These are phyloP conservation scores for Vimba vimba DNA, from an alignment of 2,113 vertebrate genomes.

Conservation along the genomic window DNA sequence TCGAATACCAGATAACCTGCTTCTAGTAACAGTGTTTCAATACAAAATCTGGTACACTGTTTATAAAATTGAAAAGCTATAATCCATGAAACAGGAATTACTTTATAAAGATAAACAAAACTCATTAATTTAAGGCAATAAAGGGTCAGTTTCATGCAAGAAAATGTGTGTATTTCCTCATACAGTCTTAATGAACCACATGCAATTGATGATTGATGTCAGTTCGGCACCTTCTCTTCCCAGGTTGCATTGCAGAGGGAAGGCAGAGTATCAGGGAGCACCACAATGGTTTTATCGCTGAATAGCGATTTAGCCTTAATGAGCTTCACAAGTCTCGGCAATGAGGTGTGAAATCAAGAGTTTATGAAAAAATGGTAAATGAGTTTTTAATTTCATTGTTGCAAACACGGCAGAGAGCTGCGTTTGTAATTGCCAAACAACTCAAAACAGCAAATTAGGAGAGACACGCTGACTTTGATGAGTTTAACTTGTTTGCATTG, in stretches of 20 bases:
- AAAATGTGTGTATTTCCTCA: not conserved
- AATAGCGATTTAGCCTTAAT: slow-evolving; percentile 33
- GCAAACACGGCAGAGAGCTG: not conserved
- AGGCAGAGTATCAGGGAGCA: slow-evolving; percentile 8
- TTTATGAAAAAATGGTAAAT: slow-evolving; percentile 27
- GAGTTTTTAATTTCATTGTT: slow-evolving; percentile 32
- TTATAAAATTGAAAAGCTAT: not conserved
- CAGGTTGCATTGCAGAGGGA: slow-evolving; percentile 6
- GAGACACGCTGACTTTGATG: slow-evolving; percentile 18
- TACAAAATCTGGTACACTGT: not conserved
- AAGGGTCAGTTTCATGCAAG: not conserved
- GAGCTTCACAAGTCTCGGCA: slow-evolving; percentile 7
- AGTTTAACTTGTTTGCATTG: slow-evolving; percentile 9
- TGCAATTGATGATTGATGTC: slow-evolving; percentile 2
- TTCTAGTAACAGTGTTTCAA: not conserved
- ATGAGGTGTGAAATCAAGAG: slow-evolving; percentile 37
- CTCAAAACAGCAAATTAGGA: not conserved
- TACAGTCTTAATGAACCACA: slow-evolving; percentile 3
- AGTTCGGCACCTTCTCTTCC: slow-evolving; percentile 2
- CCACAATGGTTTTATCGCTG: slow-evolving; percentile 1
- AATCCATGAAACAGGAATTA: not conserved
- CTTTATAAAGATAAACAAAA: not conserved
- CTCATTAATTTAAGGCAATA: not conserved
- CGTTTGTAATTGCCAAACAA: slow-evolving; percentile 26
- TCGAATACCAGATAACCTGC: slow-evolving; percentile 7